phyloP scores from a whole-genome alignment of 2,888 invertebrate genomes.

The Ferdinandea cuprea region DNA sequence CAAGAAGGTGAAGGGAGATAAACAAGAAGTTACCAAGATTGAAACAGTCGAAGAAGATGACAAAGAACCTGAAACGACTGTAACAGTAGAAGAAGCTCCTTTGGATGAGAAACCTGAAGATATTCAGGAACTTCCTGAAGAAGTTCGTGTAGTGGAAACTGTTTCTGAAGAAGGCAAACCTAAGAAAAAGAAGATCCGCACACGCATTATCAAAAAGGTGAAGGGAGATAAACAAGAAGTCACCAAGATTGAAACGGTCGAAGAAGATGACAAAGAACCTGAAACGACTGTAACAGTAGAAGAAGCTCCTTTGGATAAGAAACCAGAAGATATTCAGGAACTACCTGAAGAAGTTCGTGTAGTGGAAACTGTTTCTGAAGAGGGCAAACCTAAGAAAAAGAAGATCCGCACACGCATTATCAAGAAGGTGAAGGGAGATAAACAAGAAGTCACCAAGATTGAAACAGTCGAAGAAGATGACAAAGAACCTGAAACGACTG shows the following conservation, averaged over 20 bases:
- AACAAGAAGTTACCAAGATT: slow-evolving; percentile 55
- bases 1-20: slow-evolving; percentile 49
- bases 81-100: slow-evolving; percentile 38
- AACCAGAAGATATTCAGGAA: slow-evolving; percentile 1
- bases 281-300: slow-evolving; percentile 35
- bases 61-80: slow-evolving; percentile 47
- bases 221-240: slow-evolving; percentile 36
- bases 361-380: neutral
- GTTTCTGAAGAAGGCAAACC: slow-evolving; percentile 22
- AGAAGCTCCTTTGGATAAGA: slow-evolving; percentile 16
- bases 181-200: slow-evolving; percentile 25
- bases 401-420: slow-evolving; percentile 24
- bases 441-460: slow-evolving; percentile 39
- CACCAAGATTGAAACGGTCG: slow-evolving; percentile 28
- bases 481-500: slow-evolving; percentile 24
- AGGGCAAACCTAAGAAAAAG: slow-evolving; percentile 33
- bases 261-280: slow-evolving; percentile 29
- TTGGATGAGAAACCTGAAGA: slow-evolving; percentile 30
- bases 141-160: neutral
- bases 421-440: slow-evolving; percentile 35
- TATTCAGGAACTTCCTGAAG: slow-evolving; percentile 18
- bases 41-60: slow-evolving; percentile 55
- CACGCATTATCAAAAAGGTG: slow-evolving; percentile 28
- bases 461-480: slow-evolving; percentile 30
- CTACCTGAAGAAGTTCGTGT: slow-evolving; percentile 30